phyloP scores from a whole-genome alignment of 2,113 vertebrate genomes.

The Rhineura floridana region DNA sequence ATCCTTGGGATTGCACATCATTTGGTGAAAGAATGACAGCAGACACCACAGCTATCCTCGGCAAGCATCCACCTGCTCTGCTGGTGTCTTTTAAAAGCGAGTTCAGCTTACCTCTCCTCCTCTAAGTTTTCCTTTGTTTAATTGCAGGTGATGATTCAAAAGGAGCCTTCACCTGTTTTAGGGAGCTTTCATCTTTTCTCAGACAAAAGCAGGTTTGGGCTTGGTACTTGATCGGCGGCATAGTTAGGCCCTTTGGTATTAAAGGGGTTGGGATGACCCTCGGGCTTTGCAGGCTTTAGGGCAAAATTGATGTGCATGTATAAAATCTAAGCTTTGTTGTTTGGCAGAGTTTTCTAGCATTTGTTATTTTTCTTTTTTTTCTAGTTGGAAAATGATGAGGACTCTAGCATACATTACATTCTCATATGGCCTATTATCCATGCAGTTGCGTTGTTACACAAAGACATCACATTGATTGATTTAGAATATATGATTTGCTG shows the following conservation, averaged over 20 bases:
- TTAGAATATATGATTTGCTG: slow-evolving; percentile 48
- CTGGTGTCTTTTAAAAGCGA: slow-evolving; percentile 68
- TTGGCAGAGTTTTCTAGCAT: slow-evolving; percentile 73
- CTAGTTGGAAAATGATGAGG: slow-evolving; percentile 38
- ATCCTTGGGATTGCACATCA: slow-evolving; percentile 49
- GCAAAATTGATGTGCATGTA: slow-evolving; percentile 79
- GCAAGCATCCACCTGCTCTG: slow-evolving; percentile 76
- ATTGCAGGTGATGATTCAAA: slow-evolving; percentile 83
- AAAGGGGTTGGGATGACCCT: slow-evolving; percentile 78
- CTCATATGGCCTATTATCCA: slow-evolving; percentile 45
- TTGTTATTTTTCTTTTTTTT: slow-evolving; percentile 69
- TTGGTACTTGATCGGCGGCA: slow-evolving; percentile 77
- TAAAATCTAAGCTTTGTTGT: slow-evolving; percentile 82
- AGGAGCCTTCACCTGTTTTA: slow-evolving; percentile 78
- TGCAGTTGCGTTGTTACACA: slow-evolving; percentile 31
- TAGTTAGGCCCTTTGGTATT: slow-evolving; percentile 73
- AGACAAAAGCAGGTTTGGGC: slow-evolving; percentile 79
- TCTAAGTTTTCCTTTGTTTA: slow-evolving; percentile 77
- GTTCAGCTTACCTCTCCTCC: slow-evolving; percentile 74
- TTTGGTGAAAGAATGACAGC: slow-evolving; percentile 69
- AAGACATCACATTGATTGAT: slow-evolving; percentile 24
- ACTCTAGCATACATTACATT: slow-evolving; percentile 21
- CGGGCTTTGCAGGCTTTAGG: slow-evolving; percentile 76
- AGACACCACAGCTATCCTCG: slow-evolving; percentile 54
- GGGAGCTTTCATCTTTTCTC: slow-evolving; percentile 79